These are phyloP conservation scores for Paragorgia papillata DNA, from an alignment of 92 coral and sea anemone genomes.

Conservation along the genomic window DNA sequence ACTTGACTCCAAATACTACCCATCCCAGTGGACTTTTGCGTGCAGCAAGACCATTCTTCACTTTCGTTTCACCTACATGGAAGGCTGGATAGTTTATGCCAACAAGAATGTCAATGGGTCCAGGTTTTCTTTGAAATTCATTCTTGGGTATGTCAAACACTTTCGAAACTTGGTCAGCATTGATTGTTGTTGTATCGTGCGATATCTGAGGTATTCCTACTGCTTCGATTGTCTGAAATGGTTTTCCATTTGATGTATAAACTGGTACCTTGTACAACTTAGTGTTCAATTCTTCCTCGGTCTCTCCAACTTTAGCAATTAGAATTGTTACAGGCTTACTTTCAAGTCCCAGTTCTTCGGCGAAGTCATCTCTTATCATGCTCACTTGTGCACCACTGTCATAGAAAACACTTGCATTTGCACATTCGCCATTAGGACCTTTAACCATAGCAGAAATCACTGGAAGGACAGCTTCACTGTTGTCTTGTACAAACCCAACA, in stretches of 20 bases:
- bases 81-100: conserved; percentile 55
- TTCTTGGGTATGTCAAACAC: conserved; percentile 24
- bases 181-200: conserved; percentile 28
- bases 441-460: conserved; percentile 51
- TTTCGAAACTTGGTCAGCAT: no score
- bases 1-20: conserved; percentile 51
- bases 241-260: not conserved
- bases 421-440: conserved; percentile 41
- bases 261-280: conserved; percentile 55
- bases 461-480: conserved; percentile 57
- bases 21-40: conserved; percentile 60
- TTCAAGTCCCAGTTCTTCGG: conserved; percentile 47
- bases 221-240: conserved; percentile 52
- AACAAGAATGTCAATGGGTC: no score
- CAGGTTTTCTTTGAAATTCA: conserved; percentile 31
- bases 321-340: conserved; percentile 47
- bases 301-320: conserved; percentile 56
- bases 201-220: conserved; percentile 65
- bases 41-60: conserved; percentile 39
- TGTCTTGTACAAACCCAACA: conserved; percentile 26
- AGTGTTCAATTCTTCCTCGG: conserved; percentile 60
- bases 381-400: conserved; percentile 64
- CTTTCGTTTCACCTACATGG: conserved; percentile 57
- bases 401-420: conserved; percentile 53
- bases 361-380: conserved; percentile 40